Percentiles rank a stretch among this genome's conserved stretches.
phyloP scores from a whole-genome alignment of 2,888 invertebrate genomes.

The Smittia sp. region DNA sequence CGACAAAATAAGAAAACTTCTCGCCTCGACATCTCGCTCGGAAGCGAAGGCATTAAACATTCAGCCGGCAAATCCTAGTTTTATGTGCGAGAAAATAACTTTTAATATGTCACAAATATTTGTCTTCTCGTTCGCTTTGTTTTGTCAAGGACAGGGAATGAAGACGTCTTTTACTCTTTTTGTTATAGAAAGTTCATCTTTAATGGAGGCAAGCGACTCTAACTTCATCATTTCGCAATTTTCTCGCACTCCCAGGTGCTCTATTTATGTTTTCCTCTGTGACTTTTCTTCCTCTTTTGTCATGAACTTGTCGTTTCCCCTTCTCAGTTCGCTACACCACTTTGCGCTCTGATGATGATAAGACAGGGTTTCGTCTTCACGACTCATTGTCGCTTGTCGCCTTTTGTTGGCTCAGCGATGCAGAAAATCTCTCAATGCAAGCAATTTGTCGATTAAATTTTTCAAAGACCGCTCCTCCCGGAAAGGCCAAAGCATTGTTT shows the following conservation, averaged over 20 bases:
- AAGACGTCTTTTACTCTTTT: constrained; percentile 5
- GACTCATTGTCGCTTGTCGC: background rate
- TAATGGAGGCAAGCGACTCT: background rate
- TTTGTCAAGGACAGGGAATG: background rate
- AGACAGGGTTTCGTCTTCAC: constrained; percentile 2
- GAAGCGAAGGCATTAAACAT: constrained; percentile 8
- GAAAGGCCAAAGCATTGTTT: too few species aligned
- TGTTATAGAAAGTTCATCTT: background rate
- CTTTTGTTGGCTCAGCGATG: background rate
- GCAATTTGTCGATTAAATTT: too few species aligned
- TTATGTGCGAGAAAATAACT: constrained; percentile 29
- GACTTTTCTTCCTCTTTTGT: background rate
- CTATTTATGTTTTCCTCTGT: background rate
- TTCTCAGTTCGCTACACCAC: background rate
- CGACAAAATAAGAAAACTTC: constrained; percentile 4
- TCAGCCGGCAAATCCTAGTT: constrained; percentile 26
- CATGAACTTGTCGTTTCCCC: background rate
- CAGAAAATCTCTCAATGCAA: too few species aligned
- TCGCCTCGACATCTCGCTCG: background rate
- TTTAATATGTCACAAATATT: constrained; percentile 38
- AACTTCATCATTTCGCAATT: constrained; percentile 23
- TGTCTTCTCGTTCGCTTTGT: constrained; percentile 3
- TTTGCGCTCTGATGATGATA: constrained; percentile 20
- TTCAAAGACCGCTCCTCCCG: too few species aligned
- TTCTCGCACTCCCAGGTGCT: constrained; percentile 23